Conservation (phyloP, 2,888 invertebrate species). For the Heliconius cydno region DNA sequence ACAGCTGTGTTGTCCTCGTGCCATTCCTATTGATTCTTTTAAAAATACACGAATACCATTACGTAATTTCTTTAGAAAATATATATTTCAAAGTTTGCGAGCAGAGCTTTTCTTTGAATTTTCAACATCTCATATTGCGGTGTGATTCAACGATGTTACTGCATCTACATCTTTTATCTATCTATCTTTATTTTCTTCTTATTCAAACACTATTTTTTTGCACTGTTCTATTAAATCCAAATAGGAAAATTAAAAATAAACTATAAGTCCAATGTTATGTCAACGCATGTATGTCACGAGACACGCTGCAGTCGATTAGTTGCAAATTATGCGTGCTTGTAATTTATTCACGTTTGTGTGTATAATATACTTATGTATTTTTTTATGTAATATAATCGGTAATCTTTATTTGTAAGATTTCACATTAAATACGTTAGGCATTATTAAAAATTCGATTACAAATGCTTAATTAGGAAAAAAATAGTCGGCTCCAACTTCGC, state of each 20-base stretch:
- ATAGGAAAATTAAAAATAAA: not conserved
- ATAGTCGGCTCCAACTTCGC: not conserved
- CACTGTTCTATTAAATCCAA: not conserved
- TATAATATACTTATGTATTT: not conserved
- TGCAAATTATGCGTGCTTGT: slow-evolving; percentile 24
- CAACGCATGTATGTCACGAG: slow-evolving; percentile 35
- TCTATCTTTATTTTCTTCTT: not conserved
- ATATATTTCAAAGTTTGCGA: not conserved
- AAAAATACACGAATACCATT: not conserved
- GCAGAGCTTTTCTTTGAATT: not conserved
- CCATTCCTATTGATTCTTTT: not conserved
- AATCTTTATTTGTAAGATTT: slow-evolving; percentile 26
- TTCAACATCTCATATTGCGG: not conserved
- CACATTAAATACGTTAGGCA: slow-evolving; percentile 5
- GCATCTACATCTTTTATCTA: no score
- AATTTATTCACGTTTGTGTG: slow-evolving; percentile 17
- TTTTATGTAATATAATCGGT: slow-evolving; percentile 21
- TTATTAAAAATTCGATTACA: not conserved
- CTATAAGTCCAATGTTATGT: not conserved
- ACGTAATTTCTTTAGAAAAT: not conserved
- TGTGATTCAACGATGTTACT: not conserved
- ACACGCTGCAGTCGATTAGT: slow-evolving; percentile 16
- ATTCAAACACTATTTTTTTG: not conserved
- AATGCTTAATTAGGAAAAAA: not conserved
- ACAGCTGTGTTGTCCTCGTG: not conserved